phyloP scores from a whole-genome alignment of 2,797 vertebrate species.

The Uromys caudimaculatus region DNA sequence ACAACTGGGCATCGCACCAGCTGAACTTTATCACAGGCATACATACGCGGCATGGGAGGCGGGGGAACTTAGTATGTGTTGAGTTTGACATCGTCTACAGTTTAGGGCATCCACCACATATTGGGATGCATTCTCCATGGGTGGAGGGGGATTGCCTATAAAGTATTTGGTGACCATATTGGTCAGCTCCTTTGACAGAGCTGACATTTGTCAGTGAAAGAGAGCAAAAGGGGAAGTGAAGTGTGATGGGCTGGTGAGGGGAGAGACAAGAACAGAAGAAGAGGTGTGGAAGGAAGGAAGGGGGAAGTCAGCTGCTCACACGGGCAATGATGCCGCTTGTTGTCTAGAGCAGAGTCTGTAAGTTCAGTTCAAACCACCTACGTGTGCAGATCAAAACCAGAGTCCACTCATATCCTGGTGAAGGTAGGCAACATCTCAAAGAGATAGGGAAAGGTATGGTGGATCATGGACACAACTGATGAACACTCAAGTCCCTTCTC shows the following conservation, averaged over 20 bases:
- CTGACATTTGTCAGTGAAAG: not conserved
- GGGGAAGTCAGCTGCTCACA: not conserved
- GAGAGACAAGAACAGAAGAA: not conserved
- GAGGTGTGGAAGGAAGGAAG: not conserved
- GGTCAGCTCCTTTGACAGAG: not conserved
- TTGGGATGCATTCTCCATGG: not conserved
- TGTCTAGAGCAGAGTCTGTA: not conserved
- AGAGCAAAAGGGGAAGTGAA: not conserved
- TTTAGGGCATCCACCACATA: not conserved
- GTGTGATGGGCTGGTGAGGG: not conserved
- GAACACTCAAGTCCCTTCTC: not conserved
- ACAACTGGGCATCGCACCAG: not conserved
- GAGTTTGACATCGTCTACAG: no score
- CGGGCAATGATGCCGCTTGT: accelerated
- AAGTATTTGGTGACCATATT: not conserved
- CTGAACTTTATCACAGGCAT: not conserved
- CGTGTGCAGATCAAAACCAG: not conserved
- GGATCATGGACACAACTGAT: not conserved
- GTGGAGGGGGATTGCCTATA: accelerated
- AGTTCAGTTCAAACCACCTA: not conserved
- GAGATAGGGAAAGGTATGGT: not conserved
- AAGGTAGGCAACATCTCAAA: not conserved
- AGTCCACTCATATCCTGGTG: not conserved
- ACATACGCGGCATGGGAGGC: not conserved
- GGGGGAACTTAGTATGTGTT: not conserved